Evolutionary conservation across 2,113 vertebrate species (phyloP).

Genomic region (Passer domesticus): DNA sequence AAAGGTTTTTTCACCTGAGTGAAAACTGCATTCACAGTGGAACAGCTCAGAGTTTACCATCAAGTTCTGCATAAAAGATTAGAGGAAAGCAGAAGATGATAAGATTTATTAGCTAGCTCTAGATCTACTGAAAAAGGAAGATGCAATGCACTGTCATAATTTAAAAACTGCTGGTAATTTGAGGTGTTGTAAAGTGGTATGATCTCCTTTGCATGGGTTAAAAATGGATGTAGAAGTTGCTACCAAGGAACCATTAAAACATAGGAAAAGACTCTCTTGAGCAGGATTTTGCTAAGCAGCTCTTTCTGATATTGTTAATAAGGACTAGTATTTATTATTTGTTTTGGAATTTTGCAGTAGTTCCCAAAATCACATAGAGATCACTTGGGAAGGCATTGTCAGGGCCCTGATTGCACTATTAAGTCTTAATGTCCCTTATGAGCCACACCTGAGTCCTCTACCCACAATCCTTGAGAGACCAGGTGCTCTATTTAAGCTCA

Average conservation of each 20-base stretch:
- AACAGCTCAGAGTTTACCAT: background rate
- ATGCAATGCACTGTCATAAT: background rate
- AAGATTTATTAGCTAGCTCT: background rate
- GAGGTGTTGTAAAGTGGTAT: background rate
- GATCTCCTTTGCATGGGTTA: background rate
- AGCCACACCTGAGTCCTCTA: background rate
- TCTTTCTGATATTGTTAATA: background rate
- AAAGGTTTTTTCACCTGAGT: background rate
- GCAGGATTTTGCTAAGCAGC: background rate
- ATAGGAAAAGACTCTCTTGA: background rate
- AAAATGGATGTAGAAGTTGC: background rate
- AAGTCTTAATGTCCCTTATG: background rate
- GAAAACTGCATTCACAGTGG: background rate
- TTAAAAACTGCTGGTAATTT: background rate
- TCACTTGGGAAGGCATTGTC: background rate
- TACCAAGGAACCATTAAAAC: background rate
- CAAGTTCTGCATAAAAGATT: background rate
- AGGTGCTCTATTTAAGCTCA: background rate
- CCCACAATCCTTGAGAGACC: too few relatives aligned
- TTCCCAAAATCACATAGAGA: background rate
- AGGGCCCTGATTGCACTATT: background rate
- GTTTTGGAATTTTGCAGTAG: background rate
- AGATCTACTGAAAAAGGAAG: background rate
- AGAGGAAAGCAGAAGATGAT: background rate
- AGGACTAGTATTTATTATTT: background rate